Conservation (phyloP, 2,797 vertebrate species). For the Danio jaintianensis region DNA sequence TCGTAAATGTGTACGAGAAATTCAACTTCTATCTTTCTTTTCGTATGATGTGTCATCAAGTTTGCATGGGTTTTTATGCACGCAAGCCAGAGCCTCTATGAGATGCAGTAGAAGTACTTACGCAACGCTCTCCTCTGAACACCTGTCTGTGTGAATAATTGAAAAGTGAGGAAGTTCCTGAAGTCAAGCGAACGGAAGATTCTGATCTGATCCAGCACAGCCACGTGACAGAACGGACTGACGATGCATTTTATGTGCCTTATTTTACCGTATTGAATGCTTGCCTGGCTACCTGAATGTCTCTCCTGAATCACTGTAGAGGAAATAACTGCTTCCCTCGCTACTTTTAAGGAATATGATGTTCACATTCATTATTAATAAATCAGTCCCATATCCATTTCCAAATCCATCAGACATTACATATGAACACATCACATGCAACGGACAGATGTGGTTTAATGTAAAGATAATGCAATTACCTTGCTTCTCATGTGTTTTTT, state of each 20-base stretch:
- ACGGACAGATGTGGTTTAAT: neutral
- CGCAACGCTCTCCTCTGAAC: neutral
- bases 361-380: neutral
- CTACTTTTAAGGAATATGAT: neutral
- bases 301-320: constrained; percentile 26
- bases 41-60: neutral
- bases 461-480: neutral
- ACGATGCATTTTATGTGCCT: constrained; percentile 32
- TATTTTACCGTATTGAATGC: constrained; percentile 48
- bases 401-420: neutral
- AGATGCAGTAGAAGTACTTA: neutral
- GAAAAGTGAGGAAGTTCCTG: constrained; percentile 11
- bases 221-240: constrained; percentile 20
- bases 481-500: neutral
- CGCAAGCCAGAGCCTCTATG: neutral
- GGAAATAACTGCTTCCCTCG: constrained; percentile 4
- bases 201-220: neutral
- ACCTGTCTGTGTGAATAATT: constrained; percentile 26
- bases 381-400: neutral
- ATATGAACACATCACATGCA: neutral
- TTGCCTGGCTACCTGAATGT: constrained; percentile 30
- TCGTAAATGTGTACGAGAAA: neutral
- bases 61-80: neutral
- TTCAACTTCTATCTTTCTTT: neutral
- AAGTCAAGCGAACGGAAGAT: neutral